Evolutionary conservation across 2,888 invertebrate species (phyloP).

Genomic region (Leptarthrus brevirostris): DNA sequence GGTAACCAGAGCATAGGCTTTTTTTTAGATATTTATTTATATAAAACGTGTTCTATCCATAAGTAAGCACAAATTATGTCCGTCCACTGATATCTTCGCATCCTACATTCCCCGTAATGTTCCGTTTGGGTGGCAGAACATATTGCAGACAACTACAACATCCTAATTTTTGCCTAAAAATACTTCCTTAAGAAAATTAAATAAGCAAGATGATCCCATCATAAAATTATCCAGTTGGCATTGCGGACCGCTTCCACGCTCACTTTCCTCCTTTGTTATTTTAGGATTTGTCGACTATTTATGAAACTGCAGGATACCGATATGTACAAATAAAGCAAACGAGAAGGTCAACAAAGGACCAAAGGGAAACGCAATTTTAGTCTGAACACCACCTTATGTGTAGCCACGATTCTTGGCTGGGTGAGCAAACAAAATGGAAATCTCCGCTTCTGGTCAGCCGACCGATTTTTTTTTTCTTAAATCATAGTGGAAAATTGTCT

Average conservation of each 20-base stretch:
- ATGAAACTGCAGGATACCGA: conserved; percentile 38
- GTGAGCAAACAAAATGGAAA: conserved; percentile 20
- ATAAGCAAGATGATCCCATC: conserved; percentile 11
- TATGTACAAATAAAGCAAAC: conserved; percentile 25
- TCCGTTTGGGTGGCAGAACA: conserved; percentile 39
- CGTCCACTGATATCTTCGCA: too few species aligned
- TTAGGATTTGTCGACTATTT: conserved; percentile 39
- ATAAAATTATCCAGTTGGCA: conserved; percentile 12
- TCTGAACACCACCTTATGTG: conserved; percentile 21
- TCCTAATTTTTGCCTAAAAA: conserved; percentile 30
- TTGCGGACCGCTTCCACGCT: not conserved
- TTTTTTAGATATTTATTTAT: too few species aligned
- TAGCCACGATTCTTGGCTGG: conserved; percentile 21
- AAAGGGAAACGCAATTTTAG: conserved; percentile 19
- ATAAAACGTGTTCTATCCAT: too few species aligned
- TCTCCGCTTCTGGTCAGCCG: not conserved
- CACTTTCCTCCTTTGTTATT: conserved; percentile 13
- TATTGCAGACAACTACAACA: not conserved
- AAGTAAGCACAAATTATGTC: conserved; percentile 17
- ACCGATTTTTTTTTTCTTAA: not conserved
- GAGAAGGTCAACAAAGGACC: conserved; percentile 31
- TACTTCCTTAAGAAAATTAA: conserved; percentile 14
- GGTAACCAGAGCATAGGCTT: too few species aligned
- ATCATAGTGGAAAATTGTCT: conserved; percentile 12
- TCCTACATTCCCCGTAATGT: too few species aligned